phyloP scores from a whole-genome alignment of 2,888 invertebrate species.

The Dione juno region DNA sequence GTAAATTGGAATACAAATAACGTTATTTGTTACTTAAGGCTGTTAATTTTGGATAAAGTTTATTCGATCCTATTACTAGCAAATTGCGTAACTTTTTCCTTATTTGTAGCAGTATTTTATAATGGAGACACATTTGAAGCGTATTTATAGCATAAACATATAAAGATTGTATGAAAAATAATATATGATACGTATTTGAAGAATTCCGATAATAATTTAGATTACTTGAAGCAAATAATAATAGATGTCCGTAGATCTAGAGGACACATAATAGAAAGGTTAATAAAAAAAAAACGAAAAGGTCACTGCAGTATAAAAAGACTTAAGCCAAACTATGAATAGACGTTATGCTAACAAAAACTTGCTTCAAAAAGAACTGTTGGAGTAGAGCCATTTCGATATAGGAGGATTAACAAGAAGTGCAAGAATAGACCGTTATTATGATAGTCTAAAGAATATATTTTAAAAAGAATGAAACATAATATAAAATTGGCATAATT shows the following conservation, averaged over 20 bases:
- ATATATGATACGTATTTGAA: conserved; percentile 8
- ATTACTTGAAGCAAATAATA: neutral
- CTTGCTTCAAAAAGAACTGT: conserved; percentile 11
- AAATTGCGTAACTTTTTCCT: too few relatives aligned
- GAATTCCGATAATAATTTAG: neutral
- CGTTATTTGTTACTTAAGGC: neutral
- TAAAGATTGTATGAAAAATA: too few relatives aligned
- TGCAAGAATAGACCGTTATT: conserved; percentile 10
- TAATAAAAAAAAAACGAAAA: conserved; percentile 11
- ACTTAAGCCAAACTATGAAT: conserved; percentile 14
- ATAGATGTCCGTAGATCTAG: conserved; percentile 1
- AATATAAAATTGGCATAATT: neutral
- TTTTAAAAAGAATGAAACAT: conserved; percentile 1
- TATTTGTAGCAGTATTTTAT: too few relatives aligned
- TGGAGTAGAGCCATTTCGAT: conserved; percentile 22
- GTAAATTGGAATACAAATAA: neutral
- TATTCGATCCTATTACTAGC: too few relatives aligned
- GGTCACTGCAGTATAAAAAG: conserved; percentile 18
- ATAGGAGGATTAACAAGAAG: conserved; percentile 21
- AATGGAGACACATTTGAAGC: too few relatives aligned
- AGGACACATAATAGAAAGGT: conserved; percentile 14
- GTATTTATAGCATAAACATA: neutral
- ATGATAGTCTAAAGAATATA: neutral
- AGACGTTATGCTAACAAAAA: conserved; percentile 25
- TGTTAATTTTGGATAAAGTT: neutral